Conservation (phyloP, 2,888 invertebrate genomes). For the Melolontha melolontha region DNA sequence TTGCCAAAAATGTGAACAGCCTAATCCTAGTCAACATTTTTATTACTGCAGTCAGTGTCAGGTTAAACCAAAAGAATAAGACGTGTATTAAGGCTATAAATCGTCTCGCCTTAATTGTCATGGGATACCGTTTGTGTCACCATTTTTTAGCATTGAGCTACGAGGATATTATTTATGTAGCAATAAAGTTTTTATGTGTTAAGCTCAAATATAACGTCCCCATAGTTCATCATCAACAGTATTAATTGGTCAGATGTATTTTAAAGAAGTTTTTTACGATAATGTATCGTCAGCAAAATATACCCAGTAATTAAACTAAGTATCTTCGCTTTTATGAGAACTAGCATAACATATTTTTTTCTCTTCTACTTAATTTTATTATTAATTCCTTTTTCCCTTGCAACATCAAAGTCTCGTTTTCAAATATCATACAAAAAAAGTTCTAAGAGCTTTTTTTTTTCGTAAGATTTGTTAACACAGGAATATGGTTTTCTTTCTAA, state of each 20-base stretch:
- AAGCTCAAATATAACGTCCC: not conserved
- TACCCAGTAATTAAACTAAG: not conserved
- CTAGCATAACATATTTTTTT: too few species aligned
- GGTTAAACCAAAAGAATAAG: conserved; percentile 8
- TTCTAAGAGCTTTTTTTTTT: too few species aligned
- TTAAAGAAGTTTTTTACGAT: not conserved
- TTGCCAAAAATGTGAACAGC: conserved; percentile 1
- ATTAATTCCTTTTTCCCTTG: too few species aligned
- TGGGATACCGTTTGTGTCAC: not conserved
- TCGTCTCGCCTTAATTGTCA: conserved; percentile 16
- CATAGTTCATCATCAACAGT: conserved; percentile 9
- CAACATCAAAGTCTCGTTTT: too few species aligned
- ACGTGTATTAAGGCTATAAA: conserved; percentile 14
- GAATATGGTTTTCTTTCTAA: too few species aligned
- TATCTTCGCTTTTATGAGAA: too few species aligned
- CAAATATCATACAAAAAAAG: too few species aligned
- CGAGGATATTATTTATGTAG: conserved; percentile 16
- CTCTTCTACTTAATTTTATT: too few species aligned
- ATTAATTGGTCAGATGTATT: conserved; percentile 7
- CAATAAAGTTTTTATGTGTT: conserved; percentile 16
- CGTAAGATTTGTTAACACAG: too few species aligned
- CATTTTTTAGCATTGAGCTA: not conserved
- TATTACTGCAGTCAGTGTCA: conserved; percentile 12
- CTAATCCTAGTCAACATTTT: conserved; percentile 6
- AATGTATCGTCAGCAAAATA: not conserved